Conservation (phyloP, 2,888 invertebrate genomes). For the Aethes cnicana region DNA sequence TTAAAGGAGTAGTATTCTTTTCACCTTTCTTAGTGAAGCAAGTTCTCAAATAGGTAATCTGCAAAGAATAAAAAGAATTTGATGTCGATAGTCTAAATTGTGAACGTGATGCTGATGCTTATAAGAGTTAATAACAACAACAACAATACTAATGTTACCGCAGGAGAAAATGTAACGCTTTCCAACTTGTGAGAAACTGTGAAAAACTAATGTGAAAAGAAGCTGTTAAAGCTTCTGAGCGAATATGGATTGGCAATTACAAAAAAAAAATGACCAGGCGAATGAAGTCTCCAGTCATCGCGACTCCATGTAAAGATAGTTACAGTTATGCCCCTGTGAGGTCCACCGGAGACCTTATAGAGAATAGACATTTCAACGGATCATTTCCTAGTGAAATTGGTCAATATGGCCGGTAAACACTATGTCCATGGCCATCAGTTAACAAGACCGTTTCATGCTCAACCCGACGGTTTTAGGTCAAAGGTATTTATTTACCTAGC, state of each 20-base stretch:
- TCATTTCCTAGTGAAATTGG: constrained; percentile 42
- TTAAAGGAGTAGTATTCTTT: too few species aligned
- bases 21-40: too few species aligned
- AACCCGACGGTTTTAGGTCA: constrained; percentile 64
- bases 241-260: neutral
- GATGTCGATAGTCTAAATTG: too few species aligned
- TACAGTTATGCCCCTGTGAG: constrained; percentile 53
- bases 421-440: constrained; percentile 50
- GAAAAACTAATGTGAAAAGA: too few species aligned
- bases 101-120: too few species aligned
- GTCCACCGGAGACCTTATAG: constrained; percentile 42
- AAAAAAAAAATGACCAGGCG: too few species aligned
- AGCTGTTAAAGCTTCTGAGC: neutral
- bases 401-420: constrained; percentile 34
- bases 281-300: constrained; percentile 40
- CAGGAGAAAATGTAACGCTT: too few species aligned
- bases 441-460: constrained; percentile 52
- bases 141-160: too few species aligned
- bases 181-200: too few species aligned
- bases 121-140: too few species aligned
- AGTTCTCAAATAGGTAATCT: too few species aligned
- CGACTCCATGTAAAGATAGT: constrained; percentile 41
- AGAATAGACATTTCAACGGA: constrained; percentile 43
- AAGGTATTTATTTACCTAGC: constrained; percentile 71
- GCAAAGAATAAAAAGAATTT: too few species aligned